Percentiles rank a stretch among this genome's conserved stretches.
These are phyloP conservation scores for Chalcosyrphus nemorum DNA, from an alignment of 2,888 invertebrate genomes.

Conservation along the genomic window DNA sequence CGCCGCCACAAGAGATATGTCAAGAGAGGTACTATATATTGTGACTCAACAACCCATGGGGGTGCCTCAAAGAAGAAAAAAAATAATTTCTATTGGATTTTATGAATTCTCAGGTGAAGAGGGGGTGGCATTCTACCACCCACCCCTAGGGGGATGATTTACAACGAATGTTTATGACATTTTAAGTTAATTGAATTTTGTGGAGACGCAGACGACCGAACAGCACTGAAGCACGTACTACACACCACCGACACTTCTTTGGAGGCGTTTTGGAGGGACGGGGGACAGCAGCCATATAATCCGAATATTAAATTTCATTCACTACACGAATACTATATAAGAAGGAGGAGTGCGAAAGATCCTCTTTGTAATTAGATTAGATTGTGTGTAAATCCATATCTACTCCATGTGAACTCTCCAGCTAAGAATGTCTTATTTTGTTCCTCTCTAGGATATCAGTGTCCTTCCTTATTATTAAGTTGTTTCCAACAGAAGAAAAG, in stretches of 20 bases:
- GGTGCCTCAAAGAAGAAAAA: slow-evolving; percentile 15
- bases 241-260: background rate
- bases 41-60: slow-evolving; percentile 4
- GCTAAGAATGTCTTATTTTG: background rate
- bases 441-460: background rate
- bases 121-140: background rate
- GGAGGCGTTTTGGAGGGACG: too few relatives aligned
- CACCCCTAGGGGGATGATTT: slow-evolving; percentile 42
- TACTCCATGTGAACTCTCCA: slow-evolving; percentile 15
- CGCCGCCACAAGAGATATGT: slow-evolving; percentile 15
- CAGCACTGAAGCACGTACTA: slow-evolving; percentile 51
- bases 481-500: background rate
- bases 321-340: slow-evolving; percentile 17
- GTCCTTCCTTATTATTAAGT: background rate
- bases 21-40: slow-evolving; percentile 8
- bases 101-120: slow-evolving; percentile 48
- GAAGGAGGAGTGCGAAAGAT: background rate
- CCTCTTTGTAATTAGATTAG: slow-evolving; percentile 60
- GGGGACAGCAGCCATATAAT: too few relatives aligned
- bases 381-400: slow-evolving; percentile 11
- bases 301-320: slow-evolving; percentile 69
- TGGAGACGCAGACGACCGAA: slow-evolving; percentile 55
- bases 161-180: slow-evolving; percentile 71
- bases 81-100: slow-evolving; percentile 52
- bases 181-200: slow-evolving; percentile 72